Evolutionary conservation across 2,797 vertebrate genomes (phyloP).

Genomic region (Varecia variegata): DNA sequence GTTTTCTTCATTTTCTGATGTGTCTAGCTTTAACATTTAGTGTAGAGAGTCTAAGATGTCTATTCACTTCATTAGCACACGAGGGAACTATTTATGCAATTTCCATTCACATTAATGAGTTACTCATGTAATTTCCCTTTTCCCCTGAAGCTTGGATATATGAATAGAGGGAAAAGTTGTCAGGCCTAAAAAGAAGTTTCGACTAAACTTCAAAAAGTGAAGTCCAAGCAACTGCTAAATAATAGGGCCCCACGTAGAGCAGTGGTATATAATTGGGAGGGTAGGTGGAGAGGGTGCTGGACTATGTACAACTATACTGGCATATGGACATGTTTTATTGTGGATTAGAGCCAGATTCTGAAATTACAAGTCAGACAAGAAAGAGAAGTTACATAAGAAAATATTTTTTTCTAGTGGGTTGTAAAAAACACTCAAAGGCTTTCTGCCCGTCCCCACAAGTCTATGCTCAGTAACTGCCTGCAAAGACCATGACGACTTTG

Average conservation of each 20-base stretch:
- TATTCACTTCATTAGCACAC: not conserved
- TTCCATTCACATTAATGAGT: slow-evolving; percentile 40
- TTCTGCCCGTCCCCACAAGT: not conserved
- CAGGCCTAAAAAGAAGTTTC: slow-evolving; percentile 50
- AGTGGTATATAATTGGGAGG: not conserved
- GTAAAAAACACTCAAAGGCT: not conserved
- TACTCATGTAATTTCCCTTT: not conserved
- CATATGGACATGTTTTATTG: not conserved
- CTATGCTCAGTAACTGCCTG: not conserved
- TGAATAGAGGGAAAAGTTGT: not conserved
- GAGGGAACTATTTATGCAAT: slow-evolving; percentile 25
- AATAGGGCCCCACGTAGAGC: not conserved
- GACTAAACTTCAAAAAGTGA: not conserved
- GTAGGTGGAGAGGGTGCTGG: not conserved
- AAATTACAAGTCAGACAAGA: not conserved
- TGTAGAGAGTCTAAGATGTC: not conserved
- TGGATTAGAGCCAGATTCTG: not conserved
- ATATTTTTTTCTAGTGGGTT: not conserved
- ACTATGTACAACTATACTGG: not conserved
- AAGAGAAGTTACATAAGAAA: not conserved
- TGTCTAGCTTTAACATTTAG: slow-evolving; percentile 13
- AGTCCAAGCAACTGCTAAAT: not conserved
- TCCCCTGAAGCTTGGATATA: not conserved
- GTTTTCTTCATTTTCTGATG: slow-evolving; percentile 28
- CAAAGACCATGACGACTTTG: slow-evolving; percentile 5